Evolutionary conservation across 2,888 invertebrate species (phyloP).

Genomic region (Drosophila rellima): DNA sequence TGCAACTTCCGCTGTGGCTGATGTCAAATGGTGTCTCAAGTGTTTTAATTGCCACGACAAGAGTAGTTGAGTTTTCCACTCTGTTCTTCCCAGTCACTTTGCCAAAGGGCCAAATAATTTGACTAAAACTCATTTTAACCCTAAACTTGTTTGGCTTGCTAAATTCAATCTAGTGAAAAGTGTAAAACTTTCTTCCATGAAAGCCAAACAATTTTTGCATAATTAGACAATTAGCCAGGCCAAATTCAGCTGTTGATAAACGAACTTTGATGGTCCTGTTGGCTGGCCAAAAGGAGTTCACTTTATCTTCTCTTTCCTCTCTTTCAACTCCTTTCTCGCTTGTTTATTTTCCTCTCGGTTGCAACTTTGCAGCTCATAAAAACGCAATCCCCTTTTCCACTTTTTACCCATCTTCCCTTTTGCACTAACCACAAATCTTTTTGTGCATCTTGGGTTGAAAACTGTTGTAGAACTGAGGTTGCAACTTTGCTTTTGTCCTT

Average conservation of each 20-base stretch:
- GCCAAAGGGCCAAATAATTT: slow-evolving; percentile 23
- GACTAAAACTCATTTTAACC: slow-evolving; percentile 37
- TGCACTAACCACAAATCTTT: slow-evolving; percentile 54
- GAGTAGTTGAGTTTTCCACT: slow-evolving; percentile 24
- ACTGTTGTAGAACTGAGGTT: slow-evolving; percentile 46
- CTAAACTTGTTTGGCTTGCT: slow-evolving; percentile 32
- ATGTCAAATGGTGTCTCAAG: slow-evolving; percentile 62
- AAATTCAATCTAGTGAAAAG: slow-evolving; percentile 47
- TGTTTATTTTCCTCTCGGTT: slow-evolving; percentile 49
- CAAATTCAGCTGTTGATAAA: slow-evolving; percentile 28
- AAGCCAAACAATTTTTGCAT: slow-evolving; percentile 41
- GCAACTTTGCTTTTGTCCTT: slow-evolving; percentile 46
- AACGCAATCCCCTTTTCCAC: slow-evolving; percentile 20
- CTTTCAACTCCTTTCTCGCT: slow-evolving; percentile 16
- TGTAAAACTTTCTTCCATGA: slow-evolving; percentile 27
- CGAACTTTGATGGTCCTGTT: slow-evolving; percentile 22
- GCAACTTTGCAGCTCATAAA: slow-evolving; percentile 56
- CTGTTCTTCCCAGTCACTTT: background rate
- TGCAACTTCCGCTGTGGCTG: slow-evolving; percentile 31
- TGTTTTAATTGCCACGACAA: slow-evolving; percentile 61
- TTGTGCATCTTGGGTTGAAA: slow-evolving; percentile 50
- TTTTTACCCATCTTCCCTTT: background rate
- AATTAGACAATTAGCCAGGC: slow-evolving; percentile 54
- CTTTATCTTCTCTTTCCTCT: background rate
- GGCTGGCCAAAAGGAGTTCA: slow-evolving; percentile 1